These are phyloP conservation scores for Rhagonycha lutea DNA, from an alignment of 2,888 invertebrate species.

Conservation along the genomic window DNA sequence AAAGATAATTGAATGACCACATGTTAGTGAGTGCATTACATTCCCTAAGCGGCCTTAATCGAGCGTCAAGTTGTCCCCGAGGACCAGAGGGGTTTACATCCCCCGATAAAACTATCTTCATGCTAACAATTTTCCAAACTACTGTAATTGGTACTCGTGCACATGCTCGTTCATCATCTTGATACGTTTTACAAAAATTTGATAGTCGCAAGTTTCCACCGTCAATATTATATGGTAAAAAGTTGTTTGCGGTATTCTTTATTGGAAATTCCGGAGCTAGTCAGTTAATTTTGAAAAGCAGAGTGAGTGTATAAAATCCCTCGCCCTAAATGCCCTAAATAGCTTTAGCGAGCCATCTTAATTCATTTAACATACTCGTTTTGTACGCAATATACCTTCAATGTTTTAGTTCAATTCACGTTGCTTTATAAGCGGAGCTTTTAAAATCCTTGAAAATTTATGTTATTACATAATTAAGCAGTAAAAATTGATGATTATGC, in stretches of 20 bases:
- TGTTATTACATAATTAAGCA: not conserved
- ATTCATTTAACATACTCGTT: slow-evolving; percentile 42
- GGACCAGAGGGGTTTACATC: slow-evolving; percentile 42
- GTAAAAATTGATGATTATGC: not conserved
- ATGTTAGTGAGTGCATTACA: slow-evolving; percentile 54
- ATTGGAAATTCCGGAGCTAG: slow-evolving; percentile 49
- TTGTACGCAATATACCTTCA: slow-evolving; percentile 32
- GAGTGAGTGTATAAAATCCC: slow-evolving; percentile 45
- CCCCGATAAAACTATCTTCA: slow-evolving; percentile 18
- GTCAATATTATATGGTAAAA: slow-evolving; percentile 8
- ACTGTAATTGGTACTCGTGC: slow-evolving; percentile 23
- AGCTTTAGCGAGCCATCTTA: slow-evolving; percentile 43
- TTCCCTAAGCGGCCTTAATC: slow-evolving; percentile 55
- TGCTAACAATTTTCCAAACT: slow-evolving; percentile 17
- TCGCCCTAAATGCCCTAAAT: slow-evolving; percentile 44
- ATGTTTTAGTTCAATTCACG: slow-evolving; percentile 29
- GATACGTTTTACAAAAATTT: not conserved
- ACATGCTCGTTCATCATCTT: slow-evolving; percentile 14
- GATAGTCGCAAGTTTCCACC: slow-evolving; percentile 24
- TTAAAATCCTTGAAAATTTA: not conserved
- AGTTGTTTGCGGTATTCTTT: slow-evolving; percentile 40
- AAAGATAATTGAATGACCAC: slow-evolving; percentile 40
- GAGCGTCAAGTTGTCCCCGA: slow-evolving; percentile 53
- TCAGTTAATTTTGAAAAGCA: slow-evolving; percentile 47
- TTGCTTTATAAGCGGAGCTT: slow-evolving; percentile 24